phyloP scores from a whole-genome alignment of 2,888 invertebrate genomes.

The Halocaridina rubra region DNA sequence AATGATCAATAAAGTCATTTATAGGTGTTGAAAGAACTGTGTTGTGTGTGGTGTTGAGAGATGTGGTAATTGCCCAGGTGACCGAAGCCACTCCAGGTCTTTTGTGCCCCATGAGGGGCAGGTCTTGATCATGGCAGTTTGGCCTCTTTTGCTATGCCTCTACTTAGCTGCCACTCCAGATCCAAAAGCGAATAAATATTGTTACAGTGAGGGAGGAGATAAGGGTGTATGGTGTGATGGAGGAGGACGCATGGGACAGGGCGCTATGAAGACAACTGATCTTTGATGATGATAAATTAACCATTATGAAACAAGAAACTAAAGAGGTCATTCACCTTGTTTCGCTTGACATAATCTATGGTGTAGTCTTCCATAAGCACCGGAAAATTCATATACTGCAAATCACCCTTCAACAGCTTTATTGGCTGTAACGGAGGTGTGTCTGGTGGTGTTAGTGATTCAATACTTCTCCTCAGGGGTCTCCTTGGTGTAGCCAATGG shows the following conservation, averaged over 20 bases:
- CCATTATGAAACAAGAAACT: neutral
- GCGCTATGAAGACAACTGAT: too few relatives aligned
- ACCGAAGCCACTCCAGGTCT: neutral
- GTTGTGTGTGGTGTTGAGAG: too few relatives aligned
- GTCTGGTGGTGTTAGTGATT: neutral
- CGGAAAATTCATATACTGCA: conserved; percentile 5
- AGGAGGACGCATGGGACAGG: too few relatives aligned
- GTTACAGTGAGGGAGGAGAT: too few relatives aligned
- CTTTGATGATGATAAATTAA: too few relatives aligned
- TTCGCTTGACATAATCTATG: conserved; percentile 20
- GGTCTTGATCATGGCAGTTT: too few relatives aligned
- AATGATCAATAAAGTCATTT: too few relatives aligned
- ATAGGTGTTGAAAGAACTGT: neutral
- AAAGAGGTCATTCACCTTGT: conserved; percentile 18
- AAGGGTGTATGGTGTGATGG: too few relatives aligned
- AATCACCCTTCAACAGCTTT: conserved; percentile 23
- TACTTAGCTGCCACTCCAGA: neutral
- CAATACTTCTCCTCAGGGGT: neutral
- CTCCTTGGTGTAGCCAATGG: conserved; percentile 35
- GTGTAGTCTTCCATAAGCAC: conserved; percentile 18
- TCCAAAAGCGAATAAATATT: neutral
- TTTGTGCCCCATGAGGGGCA: neutral
- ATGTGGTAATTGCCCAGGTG: neutral
- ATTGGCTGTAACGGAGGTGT: neutral
- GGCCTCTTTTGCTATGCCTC: too few relatives aligned